Base-by-base conservation (phyloP, 2,113 vertebrate genomes). In the Rissa tridactyla region DNA sequence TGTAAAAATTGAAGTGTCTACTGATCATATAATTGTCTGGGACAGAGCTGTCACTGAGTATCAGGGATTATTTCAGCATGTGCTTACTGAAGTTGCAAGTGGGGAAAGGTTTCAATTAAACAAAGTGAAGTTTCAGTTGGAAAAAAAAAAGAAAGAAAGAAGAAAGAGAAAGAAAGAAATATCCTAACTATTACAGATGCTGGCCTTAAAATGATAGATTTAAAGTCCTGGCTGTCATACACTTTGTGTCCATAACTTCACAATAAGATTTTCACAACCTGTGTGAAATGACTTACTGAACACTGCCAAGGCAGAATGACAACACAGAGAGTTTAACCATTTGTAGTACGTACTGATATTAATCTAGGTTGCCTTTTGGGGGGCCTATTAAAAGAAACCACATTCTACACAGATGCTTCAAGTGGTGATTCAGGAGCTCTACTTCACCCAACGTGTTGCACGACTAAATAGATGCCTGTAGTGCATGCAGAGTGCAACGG, bases 31-130 rank as follows among this genome's bases (percentile, higher is more conserved):
- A 91, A 91, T 94, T 91, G 80, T 76, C 76, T 90, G 44, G 90
- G 84, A 88, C 88, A 89, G 84, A 92, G 49, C 69, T 91, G 89
- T 88, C 88, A 81, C 64, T 90, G 75, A 92, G 15, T 84, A 94
- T 80, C 78, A 88, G 57, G 62, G 93, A 86, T 92, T 80, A 68
- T 78, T 94, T 85, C 85, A 81, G 58, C 66, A 82, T 79, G 55
- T 2, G 3, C 61, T 82, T 90, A 75, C 71, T 77, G 52, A 87
- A 94, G 14, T 52, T 93, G 49, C 40, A 92, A 94, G 75, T 86
- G 57, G 32, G 42, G 70, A 96, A 94, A 92, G 62, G 47, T 92
- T 96, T 96, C 73, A 92, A 66, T 44, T 86, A 91, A 95, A 69
- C 17, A 64, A 80, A 94, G 82, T 57, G 15, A 78, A 75, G 51